A percentile compares a stretch with the other conserved stretches of the same genome.
phyloP scores from a whole-genome alignment of 1,140 invertebrate species.

The Tetraneura akinire region DNA sequence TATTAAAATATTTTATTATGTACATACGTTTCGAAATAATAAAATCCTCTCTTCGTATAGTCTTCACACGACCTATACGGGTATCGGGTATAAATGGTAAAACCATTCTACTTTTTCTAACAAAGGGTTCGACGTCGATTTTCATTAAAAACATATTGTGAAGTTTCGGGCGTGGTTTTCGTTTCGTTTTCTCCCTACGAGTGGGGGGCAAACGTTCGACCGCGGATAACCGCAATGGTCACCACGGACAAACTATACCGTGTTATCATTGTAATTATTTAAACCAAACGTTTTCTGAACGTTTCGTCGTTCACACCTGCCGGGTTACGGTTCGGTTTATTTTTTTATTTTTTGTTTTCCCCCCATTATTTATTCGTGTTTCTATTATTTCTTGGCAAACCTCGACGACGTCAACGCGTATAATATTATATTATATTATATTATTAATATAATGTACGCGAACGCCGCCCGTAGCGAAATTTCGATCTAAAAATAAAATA shows the following conservation, averaged over 20 bases:
- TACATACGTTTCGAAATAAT: too few species aligned
- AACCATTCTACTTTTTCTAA: neutral
- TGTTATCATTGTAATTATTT: slow-evolving; percentile 1
- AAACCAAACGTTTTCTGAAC: neutral
- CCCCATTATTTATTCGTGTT: too few species aligned
- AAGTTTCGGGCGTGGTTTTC: neutral
- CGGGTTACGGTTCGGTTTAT: neutral
- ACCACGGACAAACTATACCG: neutral
- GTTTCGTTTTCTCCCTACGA: neutral
- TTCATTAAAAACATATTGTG: slow-evolving; percentile 5
- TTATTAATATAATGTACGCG: neutral
- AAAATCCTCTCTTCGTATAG: too few species aligned
- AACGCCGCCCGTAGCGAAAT: neutral
- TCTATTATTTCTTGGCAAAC: slow-evolving; percentile 33
- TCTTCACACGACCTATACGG: too few species aligned
- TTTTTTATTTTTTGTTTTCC: neutral
- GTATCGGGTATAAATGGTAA: too few species aligned
- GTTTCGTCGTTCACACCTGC: slow-evolving; percentile 27
- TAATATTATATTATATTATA: too few species aligned
- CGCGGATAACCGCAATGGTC: neutral
- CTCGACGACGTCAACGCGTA: neutral
- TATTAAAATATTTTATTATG: too few species aligned
- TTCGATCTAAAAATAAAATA: slow-evolving; percentile 46
- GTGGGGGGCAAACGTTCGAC: too few species aligned
- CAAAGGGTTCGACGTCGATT: neutral